A percentile compares a stretch with the other conserved stretches of the same genome.
phyloP scores from a whole-genome alignment of 2,797 vertebrate species.

The Hoplostethus mediterraneus region DNA sequence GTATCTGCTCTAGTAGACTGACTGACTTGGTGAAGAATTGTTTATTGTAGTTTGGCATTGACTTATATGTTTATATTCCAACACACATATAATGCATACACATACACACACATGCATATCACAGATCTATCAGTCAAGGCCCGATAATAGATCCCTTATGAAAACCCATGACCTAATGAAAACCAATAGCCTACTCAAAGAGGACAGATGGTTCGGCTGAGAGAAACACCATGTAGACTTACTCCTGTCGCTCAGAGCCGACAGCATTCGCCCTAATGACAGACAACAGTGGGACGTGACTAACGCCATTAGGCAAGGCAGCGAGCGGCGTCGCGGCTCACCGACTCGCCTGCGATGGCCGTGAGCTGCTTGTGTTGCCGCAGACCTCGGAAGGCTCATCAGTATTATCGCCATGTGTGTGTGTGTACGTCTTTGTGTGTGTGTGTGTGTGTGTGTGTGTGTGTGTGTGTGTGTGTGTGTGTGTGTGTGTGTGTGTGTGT shows the following conservation, averaged over 20 bases:
- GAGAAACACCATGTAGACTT: background rate
- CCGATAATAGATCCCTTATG: background rate
- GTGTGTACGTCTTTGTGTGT: too few relatives aligned
- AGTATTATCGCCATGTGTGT: constrained; percentile 11
- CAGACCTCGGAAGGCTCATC: constrained; percentile 2
- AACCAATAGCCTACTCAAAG: background rate
- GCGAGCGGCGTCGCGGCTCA: constrained; percentile 6
- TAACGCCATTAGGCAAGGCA: background rate
- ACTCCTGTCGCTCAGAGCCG: background rate
- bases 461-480: too few relatives aligned
- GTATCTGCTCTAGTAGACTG: too few relatives aligned
- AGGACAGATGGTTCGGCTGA: background rate
- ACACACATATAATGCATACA: background rate
- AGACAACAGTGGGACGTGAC: constrained; percentile 6
- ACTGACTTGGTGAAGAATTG: too few relatives aligned
- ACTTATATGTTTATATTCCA: background rate
- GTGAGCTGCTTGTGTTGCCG: constrained; percentile 9
- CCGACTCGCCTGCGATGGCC: background rate
- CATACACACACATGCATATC: background rate
- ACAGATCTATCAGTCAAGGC: background rate
- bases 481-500: too few relatives aligned
- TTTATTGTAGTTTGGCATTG: background rate
- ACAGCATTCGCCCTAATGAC: background rate
- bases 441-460: too few relatives aligned
- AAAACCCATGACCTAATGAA: background rate